Evolutionary conservation across 2,113 vertebrate species (phyloP), one percentile per base, ranked within the genome.

Genomic region (Dolichotis patagonum): DNA sequence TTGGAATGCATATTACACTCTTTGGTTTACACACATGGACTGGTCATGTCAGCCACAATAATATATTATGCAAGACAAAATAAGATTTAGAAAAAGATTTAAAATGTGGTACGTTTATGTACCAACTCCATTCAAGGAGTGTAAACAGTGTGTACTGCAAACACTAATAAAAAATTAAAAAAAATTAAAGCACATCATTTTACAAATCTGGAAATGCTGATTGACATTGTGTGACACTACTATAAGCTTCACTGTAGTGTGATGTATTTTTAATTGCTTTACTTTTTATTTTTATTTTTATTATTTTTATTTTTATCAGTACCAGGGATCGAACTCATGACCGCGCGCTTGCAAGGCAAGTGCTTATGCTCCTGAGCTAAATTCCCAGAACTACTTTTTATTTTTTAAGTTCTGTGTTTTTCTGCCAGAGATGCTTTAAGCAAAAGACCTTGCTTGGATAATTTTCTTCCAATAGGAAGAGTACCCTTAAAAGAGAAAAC

Each of bases 401-500:
- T 6, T 20, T 91, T 12, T 43, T 20, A 6, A 69, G 1, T 56
- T 85, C 7, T 58, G 4, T 16, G 2, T 26, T 17, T 78, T 38
- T 17, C 75, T 92, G 30, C 22, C 19, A 73, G 60, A 91, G 41
- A 12, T 63, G 2, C 3, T 80, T 38, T 6, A 81, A 90, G 82
- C 3, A 8, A 80, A 93, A 95, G 54, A 78, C 5, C 10, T 93
- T 24, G 56, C 35, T 78, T 83, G 58, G 60, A 43, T 89, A 16
- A 54, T 83, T 95, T 77, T 67, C 49, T 85, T 83, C 7, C 41
- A 67, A 32, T 7, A 67, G 13, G 30, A 94, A 35, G 52, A 93
- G 77, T 41, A 38, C 14, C 81, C 41, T 96, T 60, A 71, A 22
- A 63, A 75, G 38, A 92, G 95, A 75, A 96, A 93, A 58, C 56